Evolutionary conservation across 92 coral and sea anemone species (phyloP).

Genomic region (Heteractis magnifica): DNA sequence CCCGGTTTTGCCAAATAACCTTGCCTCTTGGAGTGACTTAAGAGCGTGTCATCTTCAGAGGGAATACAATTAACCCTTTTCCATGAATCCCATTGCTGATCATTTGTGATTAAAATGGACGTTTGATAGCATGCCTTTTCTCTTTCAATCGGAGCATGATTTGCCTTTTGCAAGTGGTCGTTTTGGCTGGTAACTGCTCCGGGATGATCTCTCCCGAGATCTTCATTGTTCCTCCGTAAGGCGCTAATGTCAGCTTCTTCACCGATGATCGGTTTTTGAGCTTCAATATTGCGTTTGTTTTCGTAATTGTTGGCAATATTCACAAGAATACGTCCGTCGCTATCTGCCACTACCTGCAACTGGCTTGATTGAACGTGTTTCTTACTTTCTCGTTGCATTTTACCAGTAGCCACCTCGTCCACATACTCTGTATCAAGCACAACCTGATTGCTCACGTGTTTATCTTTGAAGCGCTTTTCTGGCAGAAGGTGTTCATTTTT

Average conservation of each 20-base stretch:
- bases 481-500: not conserved
- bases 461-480: not conserved
- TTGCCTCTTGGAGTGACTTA: too few species aligned
- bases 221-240: not conserved
- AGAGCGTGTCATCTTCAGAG: not conserved
- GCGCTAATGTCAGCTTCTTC: not conserved
- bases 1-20: not conserved
- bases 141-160: too few species aligned
- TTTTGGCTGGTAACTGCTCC: not conserved
- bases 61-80: not conserved
- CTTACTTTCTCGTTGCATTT: not conserved
- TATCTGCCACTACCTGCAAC: constrained; percentile 20
- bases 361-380: not conserved
- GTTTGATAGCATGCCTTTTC: not conserved
- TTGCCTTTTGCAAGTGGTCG: not conserved
- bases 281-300: not conserved
- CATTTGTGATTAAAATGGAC: not conserved
- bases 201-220: not conserved
- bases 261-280: not conserved
- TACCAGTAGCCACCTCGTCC: not conserved
- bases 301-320: not conserved
- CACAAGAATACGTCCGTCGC: constrained; percentile 25
- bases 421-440: too few species aligned
- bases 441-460: not conserved
- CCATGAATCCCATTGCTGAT: not conserved